A percentile compares a stretch with the other conserved stretches of the same genome.
Evolutionary conservation across 2,888 invertebrate genomes (phyloP).

Genomic region (Heliconius ethilla): DNA sequence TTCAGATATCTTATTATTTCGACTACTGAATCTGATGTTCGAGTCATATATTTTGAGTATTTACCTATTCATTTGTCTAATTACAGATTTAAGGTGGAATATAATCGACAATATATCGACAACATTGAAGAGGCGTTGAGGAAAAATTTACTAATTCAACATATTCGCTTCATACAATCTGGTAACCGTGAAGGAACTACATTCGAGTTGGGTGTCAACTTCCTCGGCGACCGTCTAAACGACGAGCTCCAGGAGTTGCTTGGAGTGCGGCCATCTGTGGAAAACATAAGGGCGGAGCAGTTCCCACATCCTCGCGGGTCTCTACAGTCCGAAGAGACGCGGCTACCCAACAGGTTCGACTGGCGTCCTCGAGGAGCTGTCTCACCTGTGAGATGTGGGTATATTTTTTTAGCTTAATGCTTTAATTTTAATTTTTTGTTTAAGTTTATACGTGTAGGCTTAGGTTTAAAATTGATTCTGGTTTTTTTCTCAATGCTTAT

Average conservation of each 20-base stretch:
- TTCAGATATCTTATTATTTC: too few species aligned
- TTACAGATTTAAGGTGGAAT: constrained; percentile 56
- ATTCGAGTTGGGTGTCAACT: constrained; percentile 58
- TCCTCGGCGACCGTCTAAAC: constrained; percentile 63
- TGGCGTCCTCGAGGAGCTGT: constrained; percentile 70
- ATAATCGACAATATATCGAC: constrained; percentile 59
- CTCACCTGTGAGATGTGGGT: constrained; percentile 66
- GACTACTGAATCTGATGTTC: too few species aligned
- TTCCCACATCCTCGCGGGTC: constrained; percentile 60
- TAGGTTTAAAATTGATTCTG: neutral
- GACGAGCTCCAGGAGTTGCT: constrained; percentile 56
- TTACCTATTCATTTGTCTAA: too few species aligned
- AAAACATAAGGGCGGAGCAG: constrained; percentile 48
- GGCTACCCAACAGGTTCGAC: constrained; percentile 65
- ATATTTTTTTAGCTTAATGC: too few species aligned
- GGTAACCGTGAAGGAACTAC: constrained; percentile 68
- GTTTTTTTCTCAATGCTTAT: neutral
- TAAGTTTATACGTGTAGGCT: neutral
- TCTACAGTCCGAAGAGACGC: constrained; percentile 49
- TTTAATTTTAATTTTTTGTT: neutral
- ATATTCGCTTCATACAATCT: constrained; percentile 59
- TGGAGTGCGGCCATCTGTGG: constrained; percentile 51
- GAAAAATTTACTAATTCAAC: constrained; percentile 62
- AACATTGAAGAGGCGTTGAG: constrained; percentile 65
- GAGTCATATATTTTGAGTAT: too few species aligned